These are phyloP conservation scores for Hippopotamus amphibius DNA, from an alignment of 2,113 vertebrate species.

Conservation along the genomic window DNA sequence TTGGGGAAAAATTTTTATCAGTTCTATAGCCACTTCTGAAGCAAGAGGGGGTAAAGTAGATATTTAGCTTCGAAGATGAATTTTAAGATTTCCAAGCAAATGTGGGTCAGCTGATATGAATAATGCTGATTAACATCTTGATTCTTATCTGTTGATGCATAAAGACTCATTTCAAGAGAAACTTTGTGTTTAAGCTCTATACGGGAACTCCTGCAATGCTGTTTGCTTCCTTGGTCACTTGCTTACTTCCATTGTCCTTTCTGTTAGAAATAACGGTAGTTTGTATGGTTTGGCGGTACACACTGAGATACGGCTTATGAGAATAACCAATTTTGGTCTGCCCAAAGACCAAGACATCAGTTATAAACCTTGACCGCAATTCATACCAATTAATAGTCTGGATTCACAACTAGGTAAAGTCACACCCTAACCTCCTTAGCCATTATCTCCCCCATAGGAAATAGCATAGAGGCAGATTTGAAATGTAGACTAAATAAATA, in stretches of 20 bases:
- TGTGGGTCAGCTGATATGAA: background rate
- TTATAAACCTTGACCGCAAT: background rate
- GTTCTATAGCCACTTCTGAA: background rate
- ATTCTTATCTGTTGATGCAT: background rate
- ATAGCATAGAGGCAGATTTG: background rate
- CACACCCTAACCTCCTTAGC: background rate
- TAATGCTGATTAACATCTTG: background rate
- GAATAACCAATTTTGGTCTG: background rate
- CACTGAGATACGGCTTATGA: background rate
- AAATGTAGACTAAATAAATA: background rate
- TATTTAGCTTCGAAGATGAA: background rate
- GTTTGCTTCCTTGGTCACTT: background rate
- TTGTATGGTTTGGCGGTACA: background rate
- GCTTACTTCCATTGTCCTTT: background rate
- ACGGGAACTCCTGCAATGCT: background rate
- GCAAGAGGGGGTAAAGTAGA: background rate
- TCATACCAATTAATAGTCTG: background rate
- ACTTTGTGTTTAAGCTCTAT: background rate
- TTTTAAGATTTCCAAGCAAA: background rate
- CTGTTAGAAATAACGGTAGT: background rate
- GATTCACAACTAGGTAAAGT: background rate
- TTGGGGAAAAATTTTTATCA: background rate
- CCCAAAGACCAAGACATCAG: background rate
- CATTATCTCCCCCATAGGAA: background rate
- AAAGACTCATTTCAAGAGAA: background rate